A percentile compares a stretch with the other conserved stretches of the same genome.
Conservation (phyloP, 2,888 invertebrate species). For the Tachystola acroxantha region DNA sequence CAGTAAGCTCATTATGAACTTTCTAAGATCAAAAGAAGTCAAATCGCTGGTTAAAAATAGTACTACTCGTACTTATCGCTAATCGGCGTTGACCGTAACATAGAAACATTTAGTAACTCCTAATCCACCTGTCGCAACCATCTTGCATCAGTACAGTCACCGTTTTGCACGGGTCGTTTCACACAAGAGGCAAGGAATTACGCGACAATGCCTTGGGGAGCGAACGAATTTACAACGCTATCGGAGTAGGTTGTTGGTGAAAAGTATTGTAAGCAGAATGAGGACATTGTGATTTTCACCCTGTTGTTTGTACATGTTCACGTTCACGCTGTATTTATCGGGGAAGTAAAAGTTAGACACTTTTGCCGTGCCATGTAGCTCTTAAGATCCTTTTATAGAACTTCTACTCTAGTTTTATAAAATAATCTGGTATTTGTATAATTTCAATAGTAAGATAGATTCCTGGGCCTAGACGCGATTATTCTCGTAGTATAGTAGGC, state of each 20-base stretch:
- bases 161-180: slow-evolving; percentile 28
- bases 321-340: no score
- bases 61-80: slow-evolving; percentile 15
- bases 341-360: no score
- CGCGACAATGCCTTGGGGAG: slow-evolving; percentile 16
- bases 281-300: slow-evolving; percentile 7
- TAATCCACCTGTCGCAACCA: slow-evolving; percentile 22
- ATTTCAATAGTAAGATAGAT: no score
- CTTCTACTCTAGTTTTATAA: no score
- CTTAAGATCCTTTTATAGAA: no score
- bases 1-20: neutral
- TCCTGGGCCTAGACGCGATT: no score
- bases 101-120: slow-evolving; percentile 19
- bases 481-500: no score
- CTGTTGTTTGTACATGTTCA: slow-evolving; percentile 1
- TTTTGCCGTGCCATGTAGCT: no score
- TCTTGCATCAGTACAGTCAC: slow-evolving; percentile 18
- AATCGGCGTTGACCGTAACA: slow-evolving; percentile 23
- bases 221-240: slow-evolving; percentile 15
- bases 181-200: slow-evolving; percentile 21
- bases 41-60: slow-evolving; percentile 11
- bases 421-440: no score
- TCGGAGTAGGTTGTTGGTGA: slow-evolving; percentile 8
- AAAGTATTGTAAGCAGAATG: slow-evolving; percentile 10
- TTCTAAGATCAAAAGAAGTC: slow-evolving; percentile 7